phyloP scores from a whole-genome alignment of 2,797 vertebrate genomes.

The Anniella stebbinsi region DNA sequence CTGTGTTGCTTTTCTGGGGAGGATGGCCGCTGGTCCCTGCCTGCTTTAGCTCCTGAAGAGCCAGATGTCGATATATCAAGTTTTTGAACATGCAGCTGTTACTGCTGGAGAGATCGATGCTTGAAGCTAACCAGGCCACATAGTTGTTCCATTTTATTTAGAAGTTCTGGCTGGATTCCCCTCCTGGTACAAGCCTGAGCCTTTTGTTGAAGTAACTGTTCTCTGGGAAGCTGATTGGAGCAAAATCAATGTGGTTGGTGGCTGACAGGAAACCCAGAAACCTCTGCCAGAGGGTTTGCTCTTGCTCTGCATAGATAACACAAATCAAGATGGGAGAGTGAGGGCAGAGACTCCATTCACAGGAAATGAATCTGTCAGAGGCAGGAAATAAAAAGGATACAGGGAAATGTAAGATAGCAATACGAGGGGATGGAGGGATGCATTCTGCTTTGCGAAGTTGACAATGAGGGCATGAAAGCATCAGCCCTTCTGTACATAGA shows the following conservation, averaged over 20 bases:
- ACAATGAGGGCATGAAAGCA: too few species aligned
- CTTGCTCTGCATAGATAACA: neutral
- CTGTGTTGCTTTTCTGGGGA: neutral
- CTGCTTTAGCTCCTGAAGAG: fast-evolving
- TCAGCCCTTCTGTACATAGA: too few species aligned
- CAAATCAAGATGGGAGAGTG: neutral
- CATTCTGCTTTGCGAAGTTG: too few species aligned
- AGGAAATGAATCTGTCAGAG: constrained; percentile 14
- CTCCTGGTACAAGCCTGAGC: neutral
- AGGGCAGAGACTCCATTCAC: neutral
- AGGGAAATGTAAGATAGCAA: too few species aligned
- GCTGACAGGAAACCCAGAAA: neutral
- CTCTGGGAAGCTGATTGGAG: neutral
- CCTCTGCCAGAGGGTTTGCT: neutral
- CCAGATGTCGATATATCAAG: fast-evolving
- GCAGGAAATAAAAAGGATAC: neutral
- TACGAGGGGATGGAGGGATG: too few species aligned
- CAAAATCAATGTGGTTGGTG: neutral
- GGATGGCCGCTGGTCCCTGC: fast-evolving
- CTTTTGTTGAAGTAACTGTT: neutral
- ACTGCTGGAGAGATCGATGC: fast-evolving
- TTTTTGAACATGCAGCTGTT: neutral
- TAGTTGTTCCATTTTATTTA: neutral
- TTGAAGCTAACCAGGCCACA: neutral
- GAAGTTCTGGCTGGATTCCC: neutral